Percentiles rank a stretch among this genome's conserved stretches.
Evolutionary conservation across 1,140 invertebrate genomes (phyloP).

Genomic region (Apis laboriosa): DNA sequence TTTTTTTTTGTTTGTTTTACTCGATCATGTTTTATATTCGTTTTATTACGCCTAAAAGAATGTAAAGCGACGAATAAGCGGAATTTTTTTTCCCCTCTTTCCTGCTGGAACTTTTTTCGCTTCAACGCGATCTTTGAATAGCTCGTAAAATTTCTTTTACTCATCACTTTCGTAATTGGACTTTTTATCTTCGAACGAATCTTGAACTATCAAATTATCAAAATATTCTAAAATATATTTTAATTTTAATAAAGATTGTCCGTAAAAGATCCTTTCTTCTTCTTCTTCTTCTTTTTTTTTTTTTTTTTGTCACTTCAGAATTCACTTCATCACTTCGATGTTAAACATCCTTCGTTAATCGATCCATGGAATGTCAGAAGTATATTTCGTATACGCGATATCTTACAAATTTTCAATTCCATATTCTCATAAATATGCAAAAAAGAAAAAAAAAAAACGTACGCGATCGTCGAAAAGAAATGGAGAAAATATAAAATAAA

Average conservation of each 20-base stretch:
- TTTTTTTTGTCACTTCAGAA: slow-evolving; percentile 47
- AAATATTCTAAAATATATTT: slow-evolving; percentile 1
- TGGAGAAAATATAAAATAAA: background rate
- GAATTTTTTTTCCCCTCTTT: background rate
- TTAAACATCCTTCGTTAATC: background rate
- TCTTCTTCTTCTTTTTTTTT: too few relatives aligned
- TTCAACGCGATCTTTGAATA: background rate
- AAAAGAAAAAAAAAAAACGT: background rate
- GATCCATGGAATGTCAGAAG: slow-evolving; percentile 29
- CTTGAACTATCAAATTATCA: background rate
- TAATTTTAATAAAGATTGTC: background rate
- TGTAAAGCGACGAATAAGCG: background rate
- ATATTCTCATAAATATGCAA: background rate
- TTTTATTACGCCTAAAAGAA: background rate
- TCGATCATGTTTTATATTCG: background rate
- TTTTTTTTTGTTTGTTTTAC: background rate
- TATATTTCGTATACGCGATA: background rate
- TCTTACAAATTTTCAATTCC: slow-evolving; percentile 12
- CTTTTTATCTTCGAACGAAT: background rate
- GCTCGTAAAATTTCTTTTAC: background rate
- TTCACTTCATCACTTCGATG: background rate
- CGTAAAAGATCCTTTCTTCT: too few relatives aligned
- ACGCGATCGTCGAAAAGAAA: background rate
- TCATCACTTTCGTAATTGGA: slow-evolving; percentile 9
- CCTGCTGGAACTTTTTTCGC: background rate